Percentiles rank a stretch among this genome's conserved stretches.
phyloP scores from a whole-genome alignment of 53 echinoderm and acorn worm genomes.

The Astropecten irregularis region DNA sequence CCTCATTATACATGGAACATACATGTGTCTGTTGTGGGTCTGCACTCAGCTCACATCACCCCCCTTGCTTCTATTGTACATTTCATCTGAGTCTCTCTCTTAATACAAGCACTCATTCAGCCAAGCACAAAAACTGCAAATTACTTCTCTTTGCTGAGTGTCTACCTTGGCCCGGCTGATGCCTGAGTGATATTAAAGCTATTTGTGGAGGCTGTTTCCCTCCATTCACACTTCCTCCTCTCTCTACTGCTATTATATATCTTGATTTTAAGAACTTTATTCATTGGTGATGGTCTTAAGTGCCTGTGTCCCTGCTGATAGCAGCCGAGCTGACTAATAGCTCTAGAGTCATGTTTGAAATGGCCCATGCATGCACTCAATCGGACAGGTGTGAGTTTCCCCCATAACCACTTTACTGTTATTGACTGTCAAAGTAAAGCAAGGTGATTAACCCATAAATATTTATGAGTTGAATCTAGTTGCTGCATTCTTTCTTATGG shows the following conservation, averaged over 20 bases:
- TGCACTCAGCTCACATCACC: background rate
- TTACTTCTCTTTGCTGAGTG: conserved; percentile 24
- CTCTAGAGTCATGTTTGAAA: conserved; percentile 16
- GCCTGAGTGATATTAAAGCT: conserved; percentile 31
- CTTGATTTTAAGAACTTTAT: conserved; percentile 28
- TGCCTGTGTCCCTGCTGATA: conserved; percentile 9
- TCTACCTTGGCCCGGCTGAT: background rate
- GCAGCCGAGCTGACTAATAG: conserved; percentile 27
- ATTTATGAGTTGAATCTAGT: conserved; percentile 49
- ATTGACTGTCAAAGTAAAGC: conserved; percentile 51
- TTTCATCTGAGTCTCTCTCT: conserved; percentile 4
- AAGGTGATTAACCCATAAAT: conserved; percentile 52
- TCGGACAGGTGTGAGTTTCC: conserved; percentile 52
- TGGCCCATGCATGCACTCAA: conserved; percentile 28
- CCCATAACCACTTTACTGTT: conserved; percentile 24
- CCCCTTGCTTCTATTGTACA: conserved; percentile 16
- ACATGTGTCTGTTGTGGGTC: conserved; percentile 7
- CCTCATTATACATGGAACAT: conserved; percentile 40
- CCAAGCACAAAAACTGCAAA: conserved; percentile 33
- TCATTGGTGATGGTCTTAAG: conserved; percentile 36
- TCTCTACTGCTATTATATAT: background rate
- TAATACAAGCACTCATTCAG: conserved; percentile 34
- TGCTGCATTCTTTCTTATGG: conserved; percentile 23
- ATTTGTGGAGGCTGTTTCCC: conserved; percentile 14
- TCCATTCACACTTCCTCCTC: conserved; percentile 6